phyloP scores from a whole-genome alignment of 2,888 invertebrate species.

The Loripinus fragilis region DNA sequence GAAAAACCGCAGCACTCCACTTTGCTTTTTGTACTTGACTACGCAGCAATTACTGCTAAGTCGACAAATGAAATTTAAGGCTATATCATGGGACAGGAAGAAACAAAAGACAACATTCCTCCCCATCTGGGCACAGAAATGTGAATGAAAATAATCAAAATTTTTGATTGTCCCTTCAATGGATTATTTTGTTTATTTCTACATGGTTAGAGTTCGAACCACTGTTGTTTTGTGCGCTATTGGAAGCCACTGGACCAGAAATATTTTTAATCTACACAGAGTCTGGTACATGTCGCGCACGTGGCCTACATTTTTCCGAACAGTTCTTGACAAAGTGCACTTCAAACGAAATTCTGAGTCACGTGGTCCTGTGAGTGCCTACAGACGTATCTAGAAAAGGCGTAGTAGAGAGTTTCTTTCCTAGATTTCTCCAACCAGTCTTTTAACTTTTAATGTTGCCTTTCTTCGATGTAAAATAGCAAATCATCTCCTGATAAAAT shows the following conservation, averaged over 20 bases:
- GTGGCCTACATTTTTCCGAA: not conserved
- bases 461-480: no score
- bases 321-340: no score
- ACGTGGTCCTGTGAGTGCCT: no score
- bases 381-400: no score
- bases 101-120: slow-evolving; percentile 53
- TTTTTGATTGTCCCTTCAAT: slow-evolving; percentile 17
- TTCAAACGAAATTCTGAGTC: no score
- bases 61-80: slow-evolving; percentile 63
- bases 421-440: no score
- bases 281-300: slow-evolving; percentile 15
- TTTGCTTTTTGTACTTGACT: slow-evolving; percentile 48
- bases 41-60: slow-evolving; percentile 57
- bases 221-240: not conserved
- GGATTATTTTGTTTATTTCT: slow-evolving; percentile 44
- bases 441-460: no score
- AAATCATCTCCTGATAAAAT: no score
- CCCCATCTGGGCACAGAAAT: slow-evolving; percentile 56
- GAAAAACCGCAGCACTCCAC: slow-evolving; percentile 19
- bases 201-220: slow-evolving; percentile 21
- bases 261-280: not conserved
- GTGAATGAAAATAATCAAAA: slow-evolving; percentile 24
- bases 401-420: no score
- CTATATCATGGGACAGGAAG: slow-evolving; percentile 46
- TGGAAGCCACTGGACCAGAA: not conserved